Conservation (phyloP, 2,113 vertebrate species). For the Urocolius indicus region DNA sequence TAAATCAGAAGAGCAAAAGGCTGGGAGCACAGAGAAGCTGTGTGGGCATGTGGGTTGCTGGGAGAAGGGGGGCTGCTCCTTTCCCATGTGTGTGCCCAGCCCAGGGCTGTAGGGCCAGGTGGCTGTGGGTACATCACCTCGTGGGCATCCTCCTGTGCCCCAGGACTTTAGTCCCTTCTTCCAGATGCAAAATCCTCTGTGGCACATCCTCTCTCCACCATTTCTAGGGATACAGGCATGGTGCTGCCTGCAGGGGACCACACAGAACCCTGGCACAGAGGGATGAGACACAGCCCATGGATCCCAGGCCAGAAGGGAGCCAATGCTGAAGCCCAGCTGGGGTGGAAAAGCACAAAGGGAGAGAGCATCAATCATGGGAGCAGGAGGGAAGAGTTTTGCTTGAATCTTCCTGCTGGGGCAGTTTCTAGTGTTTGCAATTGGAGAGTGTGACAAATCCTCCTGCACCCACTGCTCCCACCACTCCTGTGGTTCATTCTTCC, state of each 20-base stretch:
- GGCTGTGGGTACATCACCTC: background rate
- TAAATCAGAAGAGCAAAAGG: background rate
- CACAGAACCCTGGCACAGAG: accelerated
- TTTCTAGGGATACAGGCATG: background rate
- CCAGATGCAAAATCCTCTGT: background rate
- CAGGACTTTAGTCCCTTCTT: background rate
- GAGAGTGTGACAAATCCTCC: background rate
- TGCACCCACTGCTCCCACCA: background rate
- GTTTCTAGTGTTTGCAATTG: background rate
- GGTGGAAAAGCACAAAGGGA: accelerated
- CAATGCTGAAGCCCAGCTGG: background rate
- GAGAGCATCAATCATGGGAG: background rate
- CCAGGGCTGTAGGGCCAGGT: background rate
- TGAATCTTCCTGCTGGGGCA: background rate
- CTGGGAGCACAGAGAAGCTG: background rate
- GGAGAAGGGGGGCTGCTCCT: background rate
- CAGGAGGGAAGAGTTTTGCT: background rate
- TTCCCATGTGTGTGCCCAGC: background rate
- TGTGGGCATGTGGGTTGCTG: background rate
- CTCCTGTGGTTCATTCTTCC: background rate
- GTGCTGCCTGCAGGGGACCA: no score
- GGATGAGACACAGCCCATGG: accelerated
- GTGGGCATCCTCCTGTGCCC: accelerated
- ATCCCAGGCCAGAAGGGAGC: background rate
- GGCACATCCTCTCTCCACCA: background rate